Percentiles rank a stretch among this genome's conserved stretches.
Evolutionary conservation across 2,113 vertebrate genomes (phyloP).

Genomic region (Phrynosoma platyrhinos): DNA sequence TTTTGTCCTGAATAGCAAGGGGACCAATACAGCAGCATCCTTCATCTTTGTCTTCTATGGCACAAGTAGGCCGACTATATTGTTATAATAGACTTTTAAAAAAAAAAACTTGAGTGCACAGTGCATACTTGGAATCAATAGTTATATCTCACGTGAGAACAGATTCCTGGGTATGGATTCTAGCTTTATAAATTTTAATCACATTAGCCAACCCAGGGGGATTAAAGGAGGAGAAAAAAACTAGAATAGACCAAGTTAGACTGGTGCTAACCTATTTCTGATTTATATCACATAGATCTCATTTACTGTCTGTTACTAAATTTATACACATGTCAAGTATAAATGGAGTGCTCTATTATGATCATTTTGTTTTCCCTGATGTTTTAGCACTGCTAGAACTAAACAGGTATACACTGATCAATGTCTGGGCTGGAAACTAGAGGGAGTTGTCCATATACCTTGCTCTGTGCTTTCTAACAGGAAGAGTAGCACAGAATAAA

Average conservation of each 20-base stretch:
- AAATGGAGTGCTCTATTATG: background rate
- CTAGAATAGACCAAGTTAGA: background rate
- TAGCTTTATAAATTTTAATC: background rate
- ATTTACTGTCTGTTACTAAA: background rate
- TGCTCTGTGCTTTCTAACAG: background rate
- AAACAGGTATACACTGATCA: background rate
- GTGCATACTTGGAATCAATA: background rate
- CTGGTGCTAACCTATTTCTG: background rate
- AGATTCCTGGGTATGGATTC: background rate
- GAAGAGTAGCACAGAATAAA: background rate
- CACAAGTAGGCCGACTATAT: background rate
- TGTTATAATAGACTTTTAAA: background rate
- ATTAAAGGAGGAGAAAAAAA: background rate
- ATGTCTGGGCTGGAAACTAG: background rate
- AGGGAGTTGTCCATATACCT: background rate
- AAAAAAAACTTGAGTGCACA: background rate
- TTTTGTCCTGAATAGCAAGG: background rate
- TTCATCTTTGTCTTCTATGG: background rate
- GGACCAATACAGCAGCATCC: background rate
- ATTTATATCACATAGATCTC: background rate
- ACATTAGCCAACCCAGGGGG: too few species aligned
- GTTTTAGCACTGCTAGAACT: background rate
- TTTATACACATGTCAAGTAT: background rate
- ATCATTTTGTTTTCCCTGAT: background rate
- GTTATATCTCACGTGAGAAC: background rate